Conservation (phyloP, 1,140 invertebrate genomes). For the Cotesia chilonis region DNA sequence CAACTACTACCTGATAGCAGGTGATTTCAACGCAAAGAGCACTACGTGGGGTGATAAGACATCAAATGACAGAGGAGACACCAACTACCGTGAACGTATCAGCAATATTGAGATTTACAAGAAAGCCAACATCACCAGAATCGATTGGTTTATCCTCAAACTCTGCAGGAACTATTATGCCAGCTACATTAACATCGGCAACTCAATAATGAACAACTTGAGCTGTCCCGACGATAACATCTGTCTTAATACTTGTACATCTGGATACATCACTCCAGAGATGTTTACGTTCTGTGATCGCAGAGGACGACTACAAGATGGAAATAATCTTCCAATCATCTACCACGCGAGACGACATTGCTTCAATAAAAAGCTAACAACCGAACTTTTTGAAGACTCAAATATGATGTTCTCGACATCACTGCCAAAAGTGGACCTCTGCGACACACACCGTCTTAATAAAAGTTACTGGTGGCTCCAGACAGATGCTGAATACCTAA, state of each 20-base stretch:
- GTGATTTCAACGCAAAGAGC: background rate
- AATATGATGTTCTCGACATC: background rate
- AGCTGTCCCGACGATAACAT: too few species aligned
- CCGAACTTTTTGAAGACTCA: background rate
- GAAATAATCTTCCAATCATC: slow-evolving; percentile 6
- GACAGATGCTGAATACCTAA: background rate
- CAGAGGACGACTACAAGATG: background rate
- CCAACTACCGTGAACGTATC: too few species aligned
- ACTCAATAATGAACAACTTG: too few species aligned
- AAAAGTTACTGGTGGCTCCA: background rate
- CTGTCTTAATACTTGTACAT: too few species aligned
- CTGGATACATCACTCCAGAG: too few species aligned
- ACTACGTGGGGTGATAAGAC: background rate
- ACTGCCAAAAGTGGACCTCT: background rate
- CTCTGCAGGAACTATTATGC: too few species aligned
- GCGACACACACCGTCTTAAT: background rate
- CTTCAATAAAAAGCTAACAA: slow-evolving; percentile 1
- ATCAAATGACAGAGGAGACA: background rate
- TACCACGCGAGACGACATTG: slow-evolving; percentile 1
- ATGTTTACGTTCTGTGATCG: too few species aligned
- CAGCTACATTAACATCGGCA: too few species aligned
- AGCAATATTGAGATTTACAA: too few species aligned
- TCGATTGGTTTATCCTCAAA: too few species aligned
- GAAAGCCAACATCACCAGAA: too few species aligned
- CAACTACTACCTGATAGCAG: background rate